Base-by-base conservation (phyloP, 1,140 invertebrate species). In the Ceratina calcarata region DNA sequence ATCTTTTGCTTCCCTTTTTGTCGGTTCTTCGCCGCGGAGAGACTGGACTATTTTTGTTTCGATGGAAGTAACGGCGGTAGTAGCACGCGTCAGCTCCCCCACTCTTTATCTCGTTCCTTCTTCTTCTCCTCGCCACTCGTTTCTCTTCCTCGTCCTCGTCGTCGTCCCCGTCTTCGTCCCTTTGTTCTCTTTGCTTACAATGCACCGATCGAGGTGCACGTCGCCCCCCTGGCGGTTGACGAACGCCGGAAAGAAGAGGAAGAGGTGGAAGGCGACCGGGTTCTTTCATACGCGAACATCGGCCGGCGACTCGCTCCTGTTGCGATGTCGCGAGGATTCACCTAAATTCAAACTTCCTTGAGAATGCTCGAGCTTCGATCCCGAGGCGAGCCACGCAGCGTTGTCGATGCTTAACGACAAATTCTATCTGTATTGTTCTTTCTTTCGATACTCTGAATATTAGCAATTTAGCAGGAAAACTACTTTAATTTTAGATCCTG, bases 251-350 rank as follows among this genome's bases (percentile, higher is more conserved):
- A 83, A 76, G 78, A 79, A 70, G 74, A 69, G 64, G 84, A 86
- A 70, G 85, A 76, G 74, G 73, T 76, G 82, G 65, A 60, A 57
- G 75, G 53, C 82, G 75, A 87, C 68, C 72, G 78, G 82, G 12
- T 70, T 79, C 67, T 87, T 84, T 86, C 82, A 87, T 87, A 87
- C 85, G 85, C 85, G 57, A 86, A 83, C 81, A 87, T 86, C 74
- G 78, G 81, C 60, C 80, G 71, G 69, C 67, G 55, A 77, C 83
- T 79, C 32, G 32, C 32, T 37, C 32, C 32, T 37, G 32, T 37
- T 6, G 32, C 32, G 32, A 37, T 37, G 24, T 18, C 53, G 8
- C 22, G 45, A 64, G 32, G 32, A 37, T 37, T 6, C 6, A 6
- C 6, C 6, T 37, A 37, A 6, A 37, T 37, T 37, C 2, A 37